Conservation (phyloP, 2,797 vertebrate genomes). For the Rallus crepitans region DNA sequence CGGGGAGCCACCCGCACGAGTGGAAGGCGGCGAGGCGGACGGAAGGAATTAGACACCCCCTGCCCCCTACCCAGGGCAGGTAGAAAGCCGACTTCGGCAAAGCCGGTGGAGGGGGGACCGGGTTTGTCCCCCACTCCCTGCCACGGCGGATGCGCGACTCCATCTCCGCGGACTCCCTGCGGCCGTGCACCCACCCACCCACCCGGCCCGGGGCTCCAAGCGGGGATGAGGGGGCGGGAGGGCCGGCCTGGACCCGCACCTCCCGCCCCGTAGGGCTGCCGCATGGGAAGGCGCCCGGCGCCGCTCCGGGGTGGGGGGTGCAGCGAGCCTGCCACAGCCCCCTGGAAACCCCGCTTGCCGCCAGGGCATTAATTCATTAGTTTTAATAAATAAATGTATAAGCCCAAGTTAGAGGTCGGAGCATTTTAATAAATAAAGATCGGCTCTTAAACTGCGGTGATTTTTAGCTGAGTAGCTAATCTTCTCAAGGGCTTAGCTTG, state of each 20-base stretch:
- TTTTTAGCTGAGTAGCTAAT: constrained; percentile 35
- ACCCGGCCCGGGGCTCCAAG: neutral
- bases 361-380: neutral
- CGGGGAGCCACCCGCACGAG: neutral
- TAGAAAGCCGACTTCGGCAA: neutral
- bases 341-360: neutral
- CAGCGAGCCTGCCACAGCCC: neutral
- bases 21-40: neutral
- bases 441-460: neutral
- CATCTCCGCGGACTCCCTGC: neutral
- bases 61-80: too few relatives aligned
- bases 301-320: neutral
- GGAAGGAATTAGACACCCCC: too few relatives aligned
- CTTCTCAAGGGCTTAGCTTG: constrained; percentile 17
- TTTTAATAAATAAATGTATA: neutral
- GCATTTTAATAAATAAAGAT: neutral
- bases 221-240: neutral
- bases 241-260: too few relatives aligned
- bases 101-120: neutral
- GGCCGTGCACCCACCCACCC: neutral
- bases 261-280: fast-evolving
- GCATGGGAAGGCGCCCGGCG: neutral
- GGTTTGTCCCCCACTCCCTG: neutral
- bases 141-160: neutral
- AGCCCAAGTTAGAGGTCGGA: neutral